Base-by-base conservation (phyloP, 2,888 invertebrate genomes). In the Luffia ferchaultella region DNA sequence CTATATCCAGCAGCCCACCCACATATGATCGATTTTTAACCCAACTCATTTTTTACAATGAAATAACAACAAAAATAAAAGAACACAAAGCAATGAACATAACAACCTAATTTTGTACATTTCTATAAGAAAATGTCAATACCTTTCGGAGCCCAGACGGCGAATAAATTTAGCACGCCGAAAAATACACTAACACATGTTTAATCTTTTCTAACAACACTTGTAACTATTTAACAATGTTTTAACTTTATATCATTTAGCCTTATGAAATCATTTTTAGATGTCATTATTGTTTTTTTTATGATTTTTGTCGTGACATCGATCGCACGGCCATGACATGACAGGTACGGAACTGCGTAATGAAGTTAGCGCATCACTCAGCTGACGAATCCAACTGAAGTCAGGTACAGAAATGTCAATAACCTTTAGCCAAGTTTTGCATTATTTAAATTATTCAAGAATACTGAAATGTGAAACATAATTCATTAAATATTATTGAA, bases 261-360 rank as follows among this genome's bases (percentile, higher is more conserved):
- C 5, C 3, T 12, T 30, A 30, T 7, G 12, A 30, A 3, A 30
- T 30, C 3, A 30, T 30, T 30, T 30, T 30, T 30, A 3, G 30
- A 30, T 30, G 30, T 12, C 30, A 30, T 30, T 30, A 45, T 42
- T 40, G 18, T 16, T 19, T 9, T 49, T 49, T 43, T 20, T 49
- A 7, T 49, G 43, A 12, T 15, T 18, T 2, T 49, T 42, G 2
- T 16, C 12, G 5, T 17, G 18, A 48, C 42, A 16, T 16, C 30
- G 71, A 82, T 82, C 79, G 82, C 82, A 82, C 78, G 78, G 77
- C 64, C 72, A 57, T 68, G 78, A 80, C 82, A 82, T 82, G 82
- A 79, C 80, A 80, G 79, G 67, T 71, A 66, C 65, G 3, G 30
- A 30, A 65, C 62, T 73, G 70, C 67, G 67, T 63, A 54, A 58